phyloP scores from a whole-genome alignment of 2,888 invertebrate genomes.

The Rotaria sp. region DNA sequence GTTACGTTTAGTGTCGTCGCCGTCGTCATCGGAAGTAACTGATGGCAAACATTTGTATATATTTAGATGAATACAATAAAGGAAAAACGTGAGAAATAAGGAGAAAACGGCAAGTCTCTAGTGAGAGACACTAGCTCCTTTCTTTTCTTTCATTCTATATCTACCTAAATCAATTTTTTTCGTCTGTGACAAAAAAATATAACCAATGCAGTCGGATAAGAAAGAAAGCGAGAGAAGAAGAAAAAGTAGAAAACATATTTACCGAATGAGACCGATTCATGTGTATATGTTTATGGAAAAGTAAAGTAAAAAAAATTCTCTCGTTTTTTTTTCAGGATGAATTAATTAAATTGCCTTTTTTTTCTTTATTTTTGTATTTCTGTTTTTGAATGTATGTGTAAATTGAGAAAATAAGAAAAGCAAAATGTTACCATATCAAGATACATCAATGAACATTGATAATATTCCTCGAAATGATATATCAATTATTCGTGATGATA shows the following conservation, averaged over 20 bases:
- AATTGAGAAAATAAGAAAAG: not conserved
- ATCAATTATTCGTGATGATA: not conserved
- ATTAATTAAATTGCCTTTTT: not conserved
- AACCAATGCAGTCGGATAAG: not conserved
- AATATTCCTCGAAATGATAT: not conserved
- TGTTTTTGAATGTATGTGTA: not conserved
- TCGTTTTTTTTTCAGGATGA: not conserved
- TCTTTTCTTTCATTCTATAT: not conserved
- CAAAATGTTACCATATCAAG: not conserved
- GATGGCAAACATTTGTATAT: constrained; percentile 11
- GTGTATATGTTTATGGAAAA: not conserved
- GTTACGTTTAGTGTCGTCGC: not conserved
- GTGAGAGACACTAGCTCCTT: not conserved
- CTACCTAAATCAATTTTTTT: constrained; percentile 10
- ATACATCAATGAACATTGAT: not conserved
- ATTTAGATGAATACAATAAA: not conserved
- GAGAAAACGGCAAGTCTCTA: not conserved
- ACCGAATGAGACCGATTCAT: not conserved
- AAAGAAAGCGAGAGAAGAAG: not conserved
- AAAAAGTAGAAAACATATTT: constrained; percentile 5
- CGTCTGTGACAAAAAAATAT: not conserved
- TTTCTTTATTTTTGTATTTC: not conserved
- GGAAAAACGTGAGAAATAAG: not conserved
- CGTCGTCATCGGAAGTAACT: constrained; percentile 4
- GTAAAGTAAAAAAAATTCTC: not conserved